Percentiles rank a stretch among this genome's conserved stretches.
Evolutionary conservation across 2,113 vertebrate genomes (phyloP).

Genomic region (Panurus biarmicus): DNA sequence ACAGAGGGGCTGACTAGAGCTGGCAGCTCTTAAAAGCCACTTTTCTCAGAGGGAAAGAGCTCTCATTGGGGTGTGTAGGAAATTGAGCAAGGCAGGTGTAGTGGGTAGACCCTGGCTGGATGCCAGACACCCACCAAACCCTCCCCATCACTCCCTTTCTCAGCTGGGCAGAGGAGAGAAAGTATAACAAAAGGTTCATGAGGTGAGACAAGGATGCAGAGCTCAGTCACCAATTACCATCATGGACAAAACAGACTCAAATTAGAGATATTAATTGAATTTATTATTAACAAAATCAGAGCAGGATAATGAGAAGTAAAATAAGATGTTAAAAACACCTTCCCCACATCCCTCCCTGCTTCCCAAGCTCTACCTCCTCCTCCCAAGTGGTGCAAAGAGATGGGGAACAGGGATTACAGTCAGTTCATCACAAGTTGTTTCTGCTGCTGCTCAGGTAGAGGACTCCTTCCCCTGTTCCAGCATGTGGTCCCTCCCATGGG

Average conservation of each 20-base stretch:
- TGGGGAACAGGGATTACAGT: neutral
- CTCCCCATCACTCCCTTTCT: neutral
- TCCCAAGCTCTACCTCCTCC: neutral
- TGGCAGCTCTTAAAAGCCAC: neutral
- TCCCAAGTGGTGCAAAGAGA: neutral
- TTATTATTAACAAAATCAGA: neutral
- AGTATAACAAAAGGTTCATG: neutral
- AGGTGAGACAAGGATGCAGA: neutral
- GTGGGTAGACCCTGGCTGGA: neutral
- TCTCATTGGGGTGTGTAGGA: neutral
- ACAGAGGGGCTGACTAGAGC: neutral
- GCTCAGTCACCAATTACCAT: neutral
- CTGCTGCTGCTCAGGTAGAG: neutral
- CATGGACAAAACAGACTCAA: neutral
- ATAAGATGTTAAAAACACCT: neutral
- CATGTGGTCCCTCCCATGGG: neutral
- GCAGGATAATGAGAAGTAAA: neutral
- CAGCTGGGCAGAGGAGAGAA: neutral
- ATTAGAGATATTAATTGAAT: neutral
- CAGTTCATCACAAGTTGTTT: neutral
- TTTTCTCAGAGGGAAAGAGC: neutral
- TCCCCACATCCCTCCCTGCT: neutral
- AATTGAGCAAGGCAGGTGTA: neutral
- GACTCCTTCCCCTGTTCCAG: neutral
- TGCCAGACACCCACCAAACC: neutral